Evolutionary conservation across 1,140 invertebrate species (phyloP).

Genomic region (Eufriesea mexicana): DNA sequence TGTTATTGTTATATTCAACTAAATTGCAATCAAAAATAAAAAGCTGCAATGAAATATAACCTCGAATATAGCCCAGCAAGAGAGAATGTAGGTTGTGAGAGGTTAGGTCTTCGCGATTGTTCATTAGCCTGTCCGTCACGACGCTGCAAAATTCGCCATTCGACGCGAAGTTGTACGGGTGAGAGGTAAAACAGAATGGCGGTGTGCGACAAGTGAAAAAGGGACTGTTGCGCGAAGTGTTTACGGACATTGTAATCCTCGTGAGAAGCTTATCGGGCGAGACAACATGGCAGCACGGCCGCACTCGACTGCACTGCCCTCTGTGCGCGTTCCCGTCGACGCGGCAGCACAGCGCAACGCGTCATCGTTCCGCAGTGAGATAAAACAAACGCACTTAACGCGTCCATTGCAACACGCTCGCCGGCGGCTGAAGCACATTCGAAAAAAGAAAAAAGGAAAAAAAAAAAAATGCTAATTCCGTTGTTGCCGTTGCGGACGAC

Average conservation of each 20-base stretch:
- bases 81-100: too few species aligned
- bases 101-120: too few species aligned
- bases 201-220: neutral
- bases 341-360: conserved; percentile 28
- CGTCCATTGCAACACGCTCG: conserved; percentile 19
- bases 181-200: neutral
- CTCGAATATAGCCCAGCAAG: too few species aligned
- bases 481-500: neutral
- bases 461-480: conserved; percentile 41
- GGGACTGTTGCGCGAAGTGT: conserved; percentile 8
- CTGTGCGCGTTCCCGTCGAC: conserved; percentile 5
- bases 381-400: conserved; percentile 55
- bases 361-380: conserved; percentile 18
- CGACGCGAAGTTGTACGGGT: neutral
- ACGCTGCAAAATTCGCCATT: neutral
- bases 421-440: conserved; percentile 8
- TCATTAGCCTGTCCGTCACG: too few species aligned
- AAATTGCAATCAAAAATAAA: too few species aligned
- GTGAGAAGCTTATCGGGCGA: conserved; percentile 52
- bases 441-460: neutral
- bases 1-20: too few species aligned
- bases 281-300: neutral
- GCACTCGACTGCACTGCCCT: neutral
- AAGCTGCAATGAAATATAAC: too few species aligned
- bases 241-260: conserved; percentile 50